phyloP scores from a whole-genome alignment of 2,113 vertebrate genomes.

The Oryzias celebensis region DNA sequence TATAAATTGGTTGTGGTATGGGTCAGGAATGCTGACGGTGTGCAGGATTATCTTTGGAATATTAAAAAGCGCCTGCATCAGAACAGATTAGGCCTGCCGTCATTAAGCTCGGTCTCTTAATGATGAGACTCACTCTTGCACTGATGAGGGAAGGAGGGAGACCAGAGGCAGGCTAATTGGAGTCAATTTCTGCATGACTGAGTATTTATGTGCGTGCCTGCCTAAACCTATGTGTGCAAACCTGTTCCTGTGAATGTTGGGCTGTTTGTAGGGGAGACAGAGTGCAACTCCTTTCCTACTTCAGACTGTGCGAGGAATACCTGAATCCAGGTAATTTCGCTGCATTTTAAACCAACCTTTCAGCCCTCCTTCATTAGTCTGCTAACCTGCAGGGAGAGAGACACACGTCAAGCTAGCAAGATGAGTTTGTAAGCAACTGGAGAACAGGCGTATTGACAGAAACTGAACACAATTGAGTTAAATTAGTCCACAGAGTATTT shows the following conservation, averaged over 20 bases:
- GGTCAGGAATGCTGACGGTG: conserved; percentile 35
- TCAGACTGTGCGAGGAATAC: conserved; percentile 18
- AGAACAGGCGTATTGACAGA: conserved; percentile 68
- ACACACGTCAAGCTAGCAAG: conserved; percentile 59
- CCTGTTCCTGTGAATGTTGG: background rate
- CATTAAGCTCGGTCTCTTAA: conserved; percentile 68
- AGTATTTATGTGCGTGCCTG: conserved; percentile 6
- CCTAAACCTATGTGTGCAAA: background rate
- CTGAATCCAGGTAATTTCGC: conserved; percentile 45
- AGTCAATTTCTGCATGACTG: conserved; percentile 62
- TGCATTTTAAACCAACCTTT: conserved; percentile 41
- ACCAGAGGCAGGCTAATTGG: conserved; percentile 67
- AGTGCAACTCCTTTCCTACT: conserved; percentile 18
- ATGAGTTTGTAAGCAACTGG: conserved; percentile 63
- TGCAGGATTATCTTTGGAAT: conserved; percentile 59
- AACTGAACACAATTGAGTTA: conserved; percentile 69
- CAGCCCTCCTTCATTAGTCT: conserved; percentile 44
- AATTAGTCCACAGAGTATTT: conserved; percentile 70
- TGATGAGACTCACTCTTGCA: conserved; percentile 65
- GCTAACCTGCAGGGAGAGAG: conserved; percentile 43
- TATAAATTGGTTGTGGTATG: conserved; percentile 1
- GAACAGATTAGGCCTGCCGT: conserved; percentile 45
- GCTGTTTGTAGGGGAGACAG: conserved; percentile 9
- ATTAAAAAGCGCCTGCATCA: conserved; percentile 62
- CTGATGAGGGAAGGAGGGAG: conserved; percentile 60